Evolutionary conservation across 1,140 invertebrate genomes (phyloP).

Genomic region (Ostrea denselamellosa): DNA sequence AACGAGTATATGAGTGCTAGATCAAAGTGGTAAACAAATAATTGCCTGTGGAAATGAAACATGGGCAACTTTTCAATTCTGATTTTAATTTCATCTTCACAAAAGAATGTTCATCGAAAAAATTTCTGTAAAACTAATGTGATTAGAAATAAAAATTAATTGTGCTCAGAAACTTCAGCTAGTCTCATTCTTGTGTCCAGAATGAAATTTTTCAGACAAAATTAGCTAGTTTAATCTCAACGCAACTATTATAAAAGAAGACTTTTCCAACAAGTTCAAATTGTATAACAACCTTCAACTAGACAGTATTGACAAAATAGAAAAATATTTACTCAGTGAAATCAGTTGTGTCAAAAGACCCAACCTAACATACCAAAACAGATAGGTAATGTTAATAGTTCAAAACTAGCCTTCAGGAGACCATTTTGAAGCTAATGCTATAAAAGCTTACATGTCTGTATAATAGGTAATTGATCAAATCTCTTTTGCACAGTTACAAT

Average conservation of each 20-base stretch:
- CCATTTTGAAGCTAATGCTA: not conserved
- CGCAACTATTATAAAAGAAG: not conserved
- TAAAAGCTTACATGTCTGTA: not conserved
- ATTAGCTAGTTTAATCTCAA: not conserved
- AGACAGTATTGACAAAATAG: constrained; percentile 1
- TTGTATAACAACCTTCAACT: not conserved
- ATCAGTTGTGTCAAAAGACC: constrained; percentile 14
- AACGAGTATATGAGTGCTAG: not conserved
- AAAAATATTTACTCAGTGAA: constrained; percentile 28
- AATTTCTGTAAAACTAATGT: not conserved
- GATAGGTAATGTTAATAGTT: constrained; percentile 11
- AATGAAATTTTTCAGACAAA: not conserved
- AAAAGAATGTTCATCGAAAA: not conserved
- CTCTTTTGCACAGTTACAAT: not conserved
- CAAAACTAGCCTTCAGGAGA: not conserved
- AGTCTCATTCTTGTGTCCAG: not conserved
- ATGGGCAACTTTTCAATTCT: not conserved
- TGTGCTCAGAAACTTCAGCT: not conserved
- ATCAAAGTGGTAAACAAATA: constrained; percentile 29
- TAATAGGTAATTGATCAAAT: not conserved
- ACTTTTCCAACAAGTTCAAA: too few relatives aligned
- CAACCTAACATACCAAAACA: not conserved
- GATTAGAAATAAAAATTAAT: not conserved
- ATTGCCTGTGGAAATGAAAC: not conserved
- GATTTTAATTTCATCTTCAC: not conserved